Conservation (phyloP, 2,888 invertebrate genomes). For the Napeogenes inachia region DNA sequence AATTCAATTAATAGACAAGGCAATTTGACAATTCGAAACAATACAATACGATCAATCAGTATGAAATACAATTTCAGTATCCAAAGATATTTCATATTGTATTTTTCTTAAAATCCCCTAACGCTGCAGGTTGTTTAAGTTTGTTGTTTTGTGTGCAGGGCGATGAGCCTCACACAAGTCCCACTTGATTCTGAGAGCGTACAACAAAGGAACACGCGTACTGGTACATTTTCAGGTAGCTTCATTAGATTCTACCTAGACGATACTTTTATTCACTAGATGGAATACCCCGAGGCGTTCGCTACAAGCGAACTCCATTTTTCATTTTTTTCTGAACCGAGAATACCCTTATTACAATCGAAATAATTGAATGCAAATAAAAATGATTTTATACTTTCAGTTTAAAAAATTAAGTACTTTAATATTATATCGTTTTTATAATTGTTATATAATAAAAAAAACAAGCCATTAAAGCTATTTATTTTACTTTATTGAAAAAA, state of each 20-base stretch:
- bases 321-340: neutral
- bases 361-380: no score
- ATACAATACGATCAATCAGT: no score
- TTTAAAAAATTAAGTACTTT: no score
- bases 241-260: constrained; percentile 35
- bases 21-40: no score
- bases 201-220: constrained; percentile 33
- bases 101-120: constrained; percentile 12
- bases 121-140: constrained; percentile 20
- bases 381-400: no score
- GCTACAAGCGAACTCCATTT: constrained; percentile 48
- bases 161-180: constrained; percentile 31
- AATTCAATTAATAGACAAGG: no score
- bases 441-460: no score
- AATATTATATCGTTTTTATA: no score
- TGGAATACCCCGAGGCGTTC: constrained; percentile 57
- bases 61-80: no score
- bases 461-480: no score
- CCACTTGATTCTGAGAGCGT: constrained; percentile 33
- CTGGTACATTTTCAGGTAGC: constrained; percentile 33
- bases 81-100: no score
- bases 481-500: no score
- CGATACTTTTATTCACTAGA: constrained; percentile 55
- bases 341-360: neutral
- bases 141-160: constrained; percentile 29